These are phyloP conservation scores for Pantelozetes paolii DNA, from an alignment of 2,888 invertebrate species.

Conservation along the genomic window DNA sequence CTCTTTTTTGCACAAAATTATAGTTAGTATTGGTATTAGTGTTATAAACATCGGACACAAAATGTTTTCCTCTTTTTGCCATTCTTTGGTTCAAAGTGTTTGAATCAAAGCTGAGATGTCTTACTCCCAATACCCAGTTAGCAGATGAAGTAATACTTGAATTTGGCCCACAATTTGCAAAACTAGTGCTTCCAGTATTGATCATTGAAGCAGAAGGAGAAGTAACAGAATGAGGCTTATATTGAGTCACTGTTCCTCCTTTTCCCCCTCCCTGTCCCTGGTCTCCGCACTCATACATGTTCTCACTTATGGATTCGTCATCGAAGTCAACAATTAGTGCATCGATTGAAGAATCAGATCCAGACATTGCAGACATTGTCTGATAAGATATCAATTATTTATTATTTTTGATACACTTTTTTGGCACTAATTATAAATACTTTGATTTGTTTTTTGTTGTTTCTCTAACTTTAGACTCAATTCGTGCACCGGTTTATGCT, in stretches of 20 bases:
- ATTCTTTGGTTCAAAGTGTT: not conserved
- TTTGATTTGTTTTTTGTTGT: not conserved
- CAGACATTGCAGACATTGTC: not conserved
- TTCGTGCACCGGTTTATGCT: not conserved
- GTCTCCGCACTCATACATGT: no score
- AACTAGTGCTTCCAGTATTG: slow-evolving; percentile 25
- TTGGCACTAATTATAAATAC: not conserved
- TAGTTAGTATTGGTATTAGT: not conserved
- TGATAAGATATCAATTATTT: no score
- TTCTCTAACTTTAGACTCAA: not conserved
- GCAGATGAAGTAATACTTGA: not conserved
- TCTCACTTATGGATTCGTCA: no score
- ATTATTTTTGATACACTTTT: no score
- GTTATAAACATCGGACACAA: not conserved
- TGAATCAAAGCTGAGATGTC: not conserved
- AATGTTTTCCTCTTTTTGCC: not conserved
- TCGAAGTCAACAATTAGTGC: not conserved
- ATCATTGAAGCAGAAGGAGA: not conserved
- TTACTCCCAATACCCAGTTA: slow-evolving; percentile 22
- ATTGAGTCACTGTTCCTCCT: not conserved
- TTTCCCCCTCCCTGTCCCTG: not conserved
- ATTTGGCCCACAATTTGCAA: not conserved
- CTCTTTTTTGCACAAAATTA: not conserved
- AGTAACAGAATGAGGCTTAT: not conserved
- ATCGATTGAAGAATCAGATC: slow-evolving; percentile 2